Conservation (phyloP, 1,140 invertebrate species). For the Polypedilum pembai region DNA sequence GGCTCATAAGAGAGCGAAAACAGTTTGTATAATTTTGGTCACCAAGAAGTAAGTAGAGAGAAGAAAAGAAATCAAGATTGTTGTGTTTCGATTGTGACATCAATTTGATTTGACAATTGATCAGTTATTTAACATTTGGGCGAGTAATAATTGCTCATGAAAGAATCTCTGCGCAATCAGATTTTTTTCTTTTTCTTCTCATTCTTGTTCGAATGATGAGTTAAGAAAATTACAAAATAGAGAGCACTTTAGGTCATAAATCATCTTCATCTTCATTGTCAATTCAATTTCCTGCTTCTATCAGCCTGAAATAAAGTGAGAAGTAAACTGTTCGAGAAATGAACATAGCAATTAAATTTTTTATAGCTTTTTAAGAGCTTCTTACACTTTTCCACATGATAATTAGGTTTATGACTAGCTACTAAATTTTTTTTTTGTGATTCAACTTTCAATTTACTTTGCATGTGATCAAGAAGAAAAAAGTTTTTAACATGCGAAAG, state of each 20-base stretch:
- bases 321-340: background rate
- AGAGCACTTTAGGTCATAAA: too few species aligned
- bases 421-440: background rate
- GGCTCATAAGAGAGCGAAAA: too few species aligned
- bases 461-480: too few species aligned
- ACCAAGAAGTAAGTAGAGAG: background rate
- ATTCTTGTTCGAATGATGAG: too few species aligned
- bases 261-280: too few species aligned
- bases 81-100: background rate
- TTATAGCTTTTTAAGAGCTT: conserved; percentile 24
- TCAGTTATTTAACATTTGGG: conserved; percentile 15
- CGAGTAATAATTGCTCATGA: too few species aligned
- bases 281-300: too few species aligned
- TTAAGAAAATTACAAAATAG: too few species aligned
- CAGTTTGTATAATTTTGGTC: background rate
- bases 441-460: too few species aligned
- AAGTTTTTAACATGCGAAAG: too few species aligned
- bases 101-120: conserved; percentile 24
- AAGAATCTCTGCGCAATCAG: too few species aligned
- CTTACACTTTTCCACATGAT: background rate
- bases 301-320: background rate
- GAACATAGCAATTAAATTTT: background rate
- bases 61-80: conserved; percentile 5
- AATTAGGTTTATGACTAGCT: conserved; percentile 27
- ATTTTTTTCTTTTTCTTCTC: too few species aligned